Percentiles rank a stretch among this genome's conserved stretches.
phyloP scores from a whole-genome alignment of 2,797 vertebrate species.

The Pagetopsis macropterus region DNA sequence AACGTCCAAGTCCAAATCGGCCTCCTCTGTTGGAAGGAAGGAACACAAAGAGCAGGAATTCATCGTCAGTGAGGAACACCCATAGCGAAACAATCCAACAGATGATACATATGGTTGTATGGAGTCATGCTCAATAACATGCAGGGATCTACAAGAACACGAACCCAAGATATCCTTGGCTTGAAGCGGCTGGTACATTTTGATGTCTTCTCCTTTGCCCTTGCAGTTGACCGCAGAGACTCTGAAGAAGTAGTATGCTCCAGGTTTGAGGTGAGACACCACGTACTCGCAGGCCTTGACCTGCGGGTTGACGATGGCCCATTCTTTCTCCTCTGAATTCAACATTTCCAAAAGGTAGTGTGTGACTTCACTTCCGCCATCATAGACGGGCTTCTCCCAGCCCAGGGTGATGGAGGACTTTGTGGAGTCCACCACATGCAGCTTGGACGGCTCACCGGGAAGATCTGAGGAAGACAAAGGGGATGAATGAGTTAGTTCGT shows the following conservation, averaged over 20 bases:
- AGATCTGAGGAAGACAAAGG: slow-evolving; percentile 85
- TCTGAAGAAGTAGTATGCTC: slow-evolving; percentile 92
- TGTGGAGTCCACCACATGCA: slow-evolving; percentile 93
- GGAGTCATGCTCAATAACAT: neutral
- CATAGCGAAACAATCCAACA: neutral
- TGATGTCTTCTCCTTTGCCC: slow-evolving; percentile 93
- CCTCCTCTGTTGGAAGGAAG: slow-evolving; percentile 89
- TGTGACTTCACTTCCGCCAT: slow-evolving; percentile 93
- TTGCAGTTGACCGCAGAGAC: slow-evolving; percentile 92
- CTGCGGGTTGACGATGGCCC: slow-evolving; percentile 91
- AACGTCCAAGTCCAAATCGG: slow-evolving; percentile 95
- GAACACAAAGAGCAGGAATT: neutral
- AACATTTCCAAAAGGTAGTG: slow-evolving; percentile 91
- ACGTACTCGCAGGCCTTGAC: slow-evolving; percentile 96
- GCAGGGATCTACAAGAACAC: slow-evolving; percentile 49
- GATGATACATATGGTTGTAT: neutral
- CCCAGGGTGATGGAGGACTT: slow-evolving; percentile 95
- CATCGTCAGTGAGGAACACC: neutral
- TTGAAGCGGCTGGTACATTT: slow-evolving; percentile 92
- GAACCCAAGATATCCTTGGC: slow-evolving; percentile 98
- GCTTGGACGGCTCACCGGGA: slow-evolving; percentile 93
- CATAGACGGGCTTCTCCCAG: slow-evolving; percentile 95
- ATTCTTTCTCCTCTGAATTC: slow-evolving; percentile 91
- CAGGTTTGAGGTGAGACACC: slow-evolving; percentile 92
- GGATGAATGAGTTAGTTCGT: too few relatives aligned